A percentile compares a stretch with the other conserved stretches of the same genome.
Evolutionary conservation across 2,113 vertebrate species (phyloP).

Genomic region (Tapirus terrestris): DNA sequence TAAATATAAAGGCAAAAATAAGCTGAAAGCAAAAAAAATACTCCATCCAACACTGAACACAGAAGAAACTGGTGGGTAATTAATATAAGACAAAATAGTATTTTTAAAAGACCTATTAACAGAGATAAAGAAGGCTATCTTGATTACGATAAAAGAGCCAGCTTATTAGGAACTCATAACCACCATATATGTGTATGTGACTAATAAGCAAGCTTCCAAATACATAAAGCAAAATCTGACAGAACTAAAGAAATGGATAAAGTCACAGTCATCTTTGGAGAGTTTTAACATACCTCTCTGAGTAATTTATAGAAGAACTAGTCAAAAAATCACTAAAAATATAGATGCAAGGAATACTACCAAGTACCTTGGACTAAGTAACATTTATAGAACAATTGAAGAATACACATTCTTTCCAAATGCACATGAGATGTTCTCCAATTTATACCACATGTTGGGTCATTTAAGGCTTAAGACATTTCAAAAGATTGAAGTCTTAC

Average conservation of each 20-base stretch:
- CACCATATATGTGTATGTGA: background rate
- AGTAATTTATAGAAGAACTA: background rate
- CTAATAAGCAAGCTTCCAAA: background rate
- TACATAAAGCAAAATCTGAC: background rate
- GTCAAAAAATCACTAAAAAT: background rate
- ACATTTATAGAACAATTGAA: background rate
- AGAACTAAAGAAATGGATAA: background rate
- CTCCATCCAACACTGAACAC: background rate
- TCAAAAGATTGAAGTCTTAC: background rate
- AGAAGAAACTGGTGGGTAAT: background rate
- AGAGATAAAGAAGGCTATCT: background rate
- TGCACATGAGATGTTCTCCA: background rate
- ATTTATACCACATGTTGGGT: background rate
- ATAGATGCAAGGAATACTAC: background rate
- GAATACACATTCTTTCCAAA: background rate
- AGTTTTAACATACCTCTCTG: background rate
- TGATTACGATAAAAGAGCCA: background rate
- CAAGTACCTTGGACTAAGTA: background rate
- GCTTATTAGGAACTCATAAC: background rate
- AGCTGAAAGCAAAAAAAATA: background rate
- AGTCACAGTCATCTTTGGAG: background rate
- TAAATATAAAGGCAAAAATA: background rate
- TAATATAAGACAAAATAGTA: background rate
- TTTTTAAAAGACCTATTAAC: background rate
- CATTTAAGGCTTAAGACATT: background rate